These are phyloP conservation scores for Hylyphantes graminicola DNA, from an alignment of 1,140 invertebrate genomes.

Conservation along the genomic window DNA sequence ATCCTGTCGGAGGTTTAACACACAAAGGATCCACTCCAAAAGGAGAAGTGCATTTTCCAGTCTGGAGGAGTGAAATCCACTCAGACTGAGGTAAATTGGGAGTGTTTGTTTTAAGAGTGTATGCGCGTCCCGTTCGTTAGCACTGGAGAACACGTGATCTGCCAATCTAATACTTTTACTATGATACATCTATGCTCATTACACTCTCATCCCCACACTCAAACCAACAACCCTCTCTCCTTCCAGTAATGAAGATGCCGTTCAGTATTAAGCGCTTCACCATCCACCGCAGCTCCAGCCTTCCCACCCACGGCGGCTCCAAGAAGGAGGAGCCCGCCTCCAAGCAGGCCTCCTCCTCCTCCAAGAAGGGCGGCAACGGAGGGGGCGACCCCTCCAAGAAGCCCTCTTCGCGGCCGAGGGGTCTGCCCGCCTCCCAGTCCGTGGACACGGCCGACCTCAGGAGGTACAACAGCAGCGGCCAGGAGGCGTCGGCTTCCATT, in stretches of 20 bases:
- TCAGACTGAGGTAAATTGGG: too few relatives aligned
- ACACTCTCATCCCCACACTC: not conserved
- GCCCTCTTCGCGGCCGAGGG: constrained; percentile 45
- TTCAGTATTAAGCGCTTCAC: constrained; percentile 57
- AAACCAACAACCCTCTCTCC: too few relatives aligned
- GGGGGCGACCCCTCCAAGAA: constrained; percentile 7
- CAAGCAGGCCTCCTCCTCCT: not conserved
- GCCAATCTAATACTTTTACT: too few relatives aligned
- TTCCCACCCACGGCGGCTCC: constrained; percentile 51
- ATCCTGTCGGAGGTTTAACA: too few relatives aligned
- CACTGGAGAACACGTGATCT: too few relatives aligned
- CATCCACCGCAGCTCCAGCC: constrained; percentile 57
- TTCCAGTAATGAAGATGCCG: constrained; percentile 58
- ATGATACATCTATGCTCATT: too few relatives aligned
- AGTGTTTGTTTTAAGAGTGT: too few relatives aligned
- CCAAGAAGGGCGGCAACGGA: not conserved
- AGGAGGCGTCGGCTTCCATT: not conserved
- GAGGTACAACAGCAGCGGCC: constrained; percentile 31
- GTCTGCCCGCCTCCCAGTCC: constrained; percentile 52
- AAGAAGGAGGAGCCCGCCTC: constrained; percentile 31
- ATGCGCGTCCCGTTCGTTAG: too few relatives aligned
- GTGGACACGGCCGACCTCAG: constrained; percentile 54
- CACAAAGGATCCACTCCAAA: too few relatives aligned
- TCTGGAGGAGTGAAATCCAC: too few relatives aligned
- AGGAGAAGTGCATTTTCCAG: too few relatives aligned